A percentile compares a stretch with the other conserved stretches of the same genome.
phyloP scores from a whole-genome alignment of 2,888 invertebrate species.

The Euphydryas editha region DNA sequence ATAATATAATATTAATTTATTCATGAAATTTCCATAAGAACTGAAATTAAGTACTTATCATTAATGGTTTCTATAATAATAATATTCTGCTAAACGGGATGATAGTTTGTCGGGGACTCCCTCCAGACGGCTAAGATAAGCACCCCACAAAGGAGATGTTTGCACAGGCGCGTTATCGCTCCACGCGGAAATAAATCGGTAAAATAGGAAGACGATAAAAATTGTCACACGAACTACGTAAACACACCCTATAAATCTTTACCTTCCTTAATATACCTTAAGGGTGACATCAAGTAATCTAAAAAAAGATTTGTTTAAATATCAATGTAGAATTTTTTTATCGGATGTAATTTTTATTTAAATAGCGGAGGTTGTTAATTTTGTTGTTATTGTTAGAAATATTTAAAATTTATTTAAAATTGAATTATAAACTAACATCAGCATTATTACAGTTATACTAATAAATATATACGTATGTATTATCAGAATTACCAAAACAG shows the following conservation, averaged over 20 bases:
- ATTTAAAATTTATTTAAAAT: too few relatives aligned
- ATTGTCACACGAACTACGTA: conserved; percentile 56
- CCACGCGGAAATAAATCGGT: conserved; percentile 78
- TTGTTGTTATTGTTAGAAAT: too few relatives aligned
- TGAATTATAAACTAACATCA: too few relatives aligned
- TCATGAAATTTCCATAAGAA: not conserved
- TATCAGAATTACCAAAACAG: not conserved
- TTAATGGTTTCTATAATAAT: not conserved
- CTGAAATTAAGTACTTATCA: not conserved
- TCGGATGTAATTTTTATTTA: too few relatives aligned
- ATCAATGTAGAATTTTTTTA: not conserved
- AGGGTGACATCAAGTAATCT: not conserved
- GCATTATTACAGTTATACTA: not conserved
- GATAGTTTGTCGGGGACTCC: conserved; percentile 59
- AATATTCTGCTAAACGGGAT: conserved; percentile 36
- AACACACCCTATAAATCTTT: conserved; percentile 12
- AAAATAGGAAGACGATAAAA: conserved; percentile 77
- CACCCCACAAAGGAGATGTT: conserved; percentile 67
- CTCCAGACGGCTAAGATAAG: conserved; percentile 64
- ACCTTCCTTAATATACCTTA: not conserved
- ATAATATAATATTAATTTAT: not conserved
- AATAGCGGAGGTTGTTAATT: too few relatives aligned
- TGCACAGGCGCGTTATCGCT: conserved; percentile 72
- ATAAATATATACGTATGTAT: not conserved
- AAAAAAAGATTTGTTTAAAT: not conserved